Conservation (phyloP, 2,888 invertebrate genomes). For the Philaethria dido region DNA sequence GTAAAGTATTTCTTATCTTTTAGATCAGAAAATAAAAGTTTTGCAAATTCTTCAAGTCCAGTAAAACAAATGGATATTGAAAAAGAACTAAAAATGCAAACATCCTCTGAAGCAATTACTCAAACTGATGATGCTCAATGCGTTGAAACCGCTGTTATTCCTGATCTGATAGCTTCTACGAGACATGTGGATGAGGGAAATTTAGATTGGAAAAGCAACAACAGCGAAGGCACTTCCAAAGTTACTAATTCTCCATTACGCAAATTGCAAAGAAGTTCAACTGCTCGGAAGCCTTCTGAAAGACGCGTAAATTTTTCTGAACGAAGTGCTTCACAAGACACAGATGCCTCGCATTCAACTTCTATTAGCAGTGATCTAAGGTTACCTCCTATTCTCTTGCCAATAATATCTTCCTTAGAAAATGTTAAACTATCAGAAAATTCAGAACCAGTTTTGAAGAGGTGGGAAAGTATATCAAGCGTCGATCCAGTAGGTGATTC, state of each 20-base stretch:
- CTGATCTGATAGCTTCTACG: slow-evolving; percentile 63
- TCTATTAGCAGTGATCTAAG: slow-evolving; percentile 85
- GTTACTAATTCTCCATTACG: slow-evolving; percentile 51
- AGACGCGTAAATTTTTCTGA: slow-evolving; percentile 81
- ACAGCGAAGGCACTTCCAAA: slow-evolving; percentile 58
- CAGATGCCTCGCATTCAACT: slow-evolving; percentile 85
- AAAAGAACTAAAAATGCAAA: slow-evolving; percentile 63
- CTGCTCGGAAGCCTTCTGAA: slow-evolving; percentile 72
- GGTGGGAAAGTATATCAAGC: slow-evolving; percentile 87
- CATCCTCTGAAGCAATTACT: slow-evolving; percentile 51
- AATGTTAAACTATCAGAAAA: slow-evolving; percentile 73
- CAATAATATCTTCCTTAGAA: slow-evolving; percentile 87
- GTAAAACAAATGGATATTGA: slow-evolving; percentile 63
- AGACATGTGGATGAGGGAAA: slow-evolving; percentile 65
- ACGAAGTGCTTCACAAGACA: slow-evolving; percentile 84
- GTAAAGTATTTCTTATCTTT: slow-evolving; percentile 37
- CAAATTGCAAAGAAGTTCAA: slow-evolving; percentile 76
- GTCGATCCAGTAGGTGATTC: slow-evolving; percentile 88
- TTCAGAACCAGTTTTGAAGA: slow-evolving; percentile 71
- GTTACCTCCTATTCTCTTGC: slow-evolving; percentile 88
- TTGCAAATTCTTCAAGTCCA: slow-evolving; percentile 61
- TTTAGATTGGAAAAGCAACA: slow-evolving; percentile 61
- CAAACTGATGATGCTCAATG: slow-evolving; percentile 57
- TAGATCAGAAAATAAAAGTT: slow-evolving; percentile 87
- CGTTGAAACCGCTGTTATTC: slow-evolving; percentile 57